These are phyloP conservation scores for Drosophila simulans DNA, from an alignment of 1,140 invertebrate genomes.

Conservation along the genomic window DNA sequence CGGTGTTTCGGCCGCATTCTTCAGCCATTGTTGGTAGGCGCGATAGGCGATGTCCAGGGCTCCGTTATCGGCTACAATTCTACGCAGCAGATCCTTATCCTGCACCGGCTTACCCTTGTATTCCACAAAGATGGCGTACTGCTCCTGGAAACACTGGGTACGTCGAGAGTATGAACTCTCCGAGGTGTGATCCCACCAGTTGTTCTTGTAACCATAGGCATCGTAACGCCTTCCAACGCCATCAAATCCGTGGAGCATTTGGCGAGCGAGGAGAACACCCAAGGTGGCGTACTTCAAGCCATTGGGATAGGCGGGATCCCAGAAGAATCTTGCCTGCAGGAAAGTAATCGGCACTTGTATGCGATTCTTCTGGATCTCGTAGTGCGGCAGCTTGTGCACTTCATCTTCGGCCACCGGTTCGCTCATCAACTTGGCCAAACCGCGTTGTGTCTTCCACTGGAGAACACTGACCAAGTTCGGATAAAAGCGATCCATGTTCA, in stretches of 20 bases:
- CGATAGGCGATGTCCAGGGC: constrained; percentile 95
- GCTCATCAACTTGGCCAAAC: constrained; percentile 92
- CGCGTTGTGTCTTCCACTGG: constrained; percentile 91
- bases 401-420: constrained; percentile 92
- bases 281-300: constrained; percentile 98
- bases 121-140: constrained; percentile 87
- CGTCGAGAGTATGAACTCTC: constrained; percentile 93
- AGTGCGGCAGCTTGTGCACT: constrained; percentile 85
- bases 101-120: constrained; percentile 64
- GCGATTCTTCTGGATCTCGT: constrained; percentile 98
- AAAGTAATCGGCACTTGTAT: constrained; percentile 98
- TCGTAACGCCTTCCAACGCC: constrained; percentile 97
- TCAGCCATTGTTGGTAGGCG: constrained; percentile 88
- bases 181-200: constrained; percentile 98
- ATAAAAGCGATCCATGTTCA: constrained; percentile 93
- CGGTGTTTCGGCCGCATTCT: constrained; percentile 85
- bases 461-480: constrained; percentile 94
- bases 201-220: constrained; percentile 95
- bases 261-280: constrained; percentile 97
- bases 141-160: constrained; percentile 95
- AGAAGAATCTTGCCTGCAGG: constrained; percentile 93
- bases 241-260: constrained; percentile 97
- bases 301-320: constrained; percentile 94
- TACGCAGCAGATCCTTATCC: constrained; percentile 89
- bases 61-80: constrained; percentile 96